These are phyloP conservation scores for Mellivora capensis DNA, from an alignment of 2,113 vertebrate genomes.

Conservation along the genomic window DNA sequence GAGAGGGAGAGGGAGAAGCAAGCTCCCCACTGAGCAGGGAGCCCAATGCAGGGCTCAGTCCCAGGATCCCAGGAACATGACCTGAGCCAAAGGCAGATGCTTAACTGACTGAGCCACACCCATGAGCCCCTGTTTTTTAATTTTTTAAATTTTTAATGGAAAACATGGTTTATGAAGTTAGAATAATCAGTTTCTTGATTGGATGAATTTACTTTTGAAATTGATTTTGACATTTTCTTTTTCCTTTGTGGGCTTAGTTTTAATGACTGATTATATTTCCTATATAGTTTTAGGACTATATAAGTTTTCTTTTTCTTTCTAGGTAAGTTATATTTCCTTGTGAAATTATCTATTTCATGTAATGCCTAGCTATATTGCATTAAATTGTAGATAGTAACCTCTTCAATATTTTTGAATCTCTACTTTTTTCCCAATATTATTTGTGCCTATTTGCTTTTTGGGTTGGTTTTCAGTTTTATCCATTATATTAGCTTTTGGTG, in stretches of 20 bases:
- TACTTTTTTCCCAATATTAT: neutral
- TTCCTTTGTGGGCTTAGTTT: neutral
- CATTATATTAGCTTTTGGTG: neutral
- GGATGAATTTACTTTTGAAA: neutral
- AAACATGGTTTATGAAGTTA: neutral
- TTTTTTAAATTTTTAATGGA: neutral
- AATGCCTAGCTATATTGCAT: neutral
- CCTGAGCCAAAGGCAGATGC: neutral
- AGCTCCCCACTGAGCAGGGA: too few species aligned
- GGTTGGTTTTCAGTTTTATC: neutral
- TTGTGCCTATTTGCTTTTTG: neutral
- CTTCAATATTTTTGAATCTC: neutral
- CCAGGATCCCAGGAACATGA: too few species aligned
- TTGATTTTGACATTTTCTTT: neutral
- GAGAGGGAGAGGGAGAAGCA: too few species aligned
- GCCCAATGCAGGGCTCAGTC: too few species aligned
- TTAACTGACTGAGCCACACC: neutral
- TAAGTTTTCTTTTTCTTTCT: neutral
- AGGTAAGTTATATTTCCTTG: neutral
- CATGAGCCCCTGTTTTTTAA: neutral
- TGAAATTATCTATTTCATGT: neutral
- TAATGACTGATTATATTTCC: neutral
- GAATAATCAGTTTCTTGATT: neutral
- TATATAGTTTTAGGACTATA: neutral
- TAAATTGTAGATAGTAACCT: neutral